Evolutionary conservation across 1,140 invertebrate species (phyloP), one percentile per base, ranked within the genome.

Genomic region (Drosophila arawakana): DNA sequence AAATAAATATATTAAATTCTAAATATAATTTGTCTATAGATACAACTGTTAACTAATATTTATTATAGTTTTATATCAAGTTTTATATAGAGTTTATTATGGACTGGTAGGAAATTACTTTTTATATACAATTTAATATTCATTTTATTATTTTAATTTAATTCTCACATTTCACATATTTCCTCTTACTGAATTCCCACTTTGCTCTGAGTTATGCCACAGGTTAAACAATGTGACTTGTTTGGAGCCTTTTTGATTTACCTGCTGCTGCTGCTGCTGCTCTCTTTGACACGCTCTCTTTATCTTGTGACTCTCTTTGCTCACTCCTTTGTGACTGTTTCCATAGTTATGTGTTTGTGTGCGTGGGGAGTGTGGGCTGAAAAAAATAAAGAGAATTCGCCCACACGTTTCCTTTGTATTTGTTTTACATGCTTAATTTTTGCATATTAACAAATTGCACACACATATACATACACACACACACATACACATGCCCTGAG

Each of bases 401-500:
- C 69, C 37, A 66, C 62, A 39, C 18, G 46, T 54, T 39, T 43
- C 25, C 25, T 30, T 47, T 71, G 15, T 54, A 25, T 58, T 72
- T 59, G 35, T 72, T 67, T 72, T 66, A 44, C 62, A 72, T 72
- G 39, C 44, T 73, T 73, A 52, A 73, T 52, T 73, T 59, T 39
- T 30, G 63, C 63, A 73, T 60, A 44, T 73, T 65, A 65, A 46
- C 39, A 55, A 52, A 73, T 59, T 73, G 70, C 70, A 49, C 68
- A 58, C 13, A 47, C 21, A 50, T 21, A 49, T 39, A 46, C 43
- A 43, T 6, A 35, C 44, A 43, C 13, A 21, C 10, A 46, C 1
- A n/a, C 9, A 35, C n/a, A 7, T 41, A 54, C 37, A n/a, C 7
- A 47, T 35, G n/a, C 18, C 30, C 9, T 30, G 25, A 0, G 3